Evolutionary conservation across 37 sponge, comb jelly and placozoan genomes (phyloP).

Genomic region (Haliclona indistincta): DNA sequence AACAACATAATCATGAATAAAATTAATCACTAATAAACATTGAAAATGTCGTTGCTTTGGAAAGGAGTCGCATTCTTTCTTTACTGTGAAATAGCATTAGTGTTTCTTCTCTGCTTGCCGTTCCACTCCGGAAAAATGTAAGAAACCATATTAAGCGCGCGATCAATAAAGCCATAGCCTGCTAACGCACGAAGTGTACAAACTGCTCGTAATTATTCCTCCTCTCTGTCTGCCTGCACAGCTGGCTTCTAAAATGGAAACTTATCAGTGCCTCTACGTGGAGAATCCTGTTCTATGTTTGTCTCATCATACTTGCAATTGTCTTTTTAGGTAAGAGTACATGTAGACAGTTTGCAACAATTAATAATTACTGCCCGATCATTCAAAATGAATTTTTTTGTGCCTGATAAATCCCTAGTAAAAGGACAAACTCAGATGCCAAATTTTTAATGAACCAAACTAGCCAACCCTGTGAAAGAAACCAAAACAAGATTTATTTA

Average conservation of each 20-base stretch:
- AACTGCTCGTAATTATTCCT: neutral
- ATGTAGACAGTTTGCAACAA: too few species aligned
- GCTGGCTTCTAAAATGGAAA: neutral
- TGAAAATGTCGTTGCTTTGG: neutral
- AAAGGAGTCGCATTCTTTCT: neutral
- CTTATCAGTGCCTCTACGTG: neutral
- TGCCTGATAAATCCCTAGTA: too few species aligned
- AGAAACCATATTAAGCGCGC: neutral
- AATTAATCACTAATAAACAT: too few species aligned
- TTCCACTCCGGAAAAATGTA: neutral
- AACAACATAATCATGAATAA: too few species aligned
- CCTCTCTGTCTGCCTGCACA: too few species aligned
- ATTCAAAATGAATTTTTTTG: too few species aligned
- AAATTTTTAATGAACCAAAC: too few species aligned
- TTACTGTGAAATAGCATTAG: constrained; percentile 11
- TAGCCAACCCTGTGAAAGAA: too few species aligned
- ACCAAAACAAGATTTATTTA: too few species aligned
- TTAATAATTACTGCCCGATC: too few species aligned
- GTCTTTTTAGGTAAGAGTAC: constrained; percentile 15
- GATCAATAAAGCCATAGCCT: too few species aligned
- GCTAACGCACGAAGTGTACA: neutral
- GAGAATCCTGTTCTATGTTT: neutral
- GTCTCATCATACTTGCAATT: neutral
- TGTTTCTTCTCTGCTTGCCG: neutral
- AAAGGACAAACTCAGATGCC: too few species aligned